Evolutionary conservation across 1,140 invertebrate species (phyloP), one percentile per base, ranked within the genome.

Genomic region (Bilobella aurantiaca): DNA sequence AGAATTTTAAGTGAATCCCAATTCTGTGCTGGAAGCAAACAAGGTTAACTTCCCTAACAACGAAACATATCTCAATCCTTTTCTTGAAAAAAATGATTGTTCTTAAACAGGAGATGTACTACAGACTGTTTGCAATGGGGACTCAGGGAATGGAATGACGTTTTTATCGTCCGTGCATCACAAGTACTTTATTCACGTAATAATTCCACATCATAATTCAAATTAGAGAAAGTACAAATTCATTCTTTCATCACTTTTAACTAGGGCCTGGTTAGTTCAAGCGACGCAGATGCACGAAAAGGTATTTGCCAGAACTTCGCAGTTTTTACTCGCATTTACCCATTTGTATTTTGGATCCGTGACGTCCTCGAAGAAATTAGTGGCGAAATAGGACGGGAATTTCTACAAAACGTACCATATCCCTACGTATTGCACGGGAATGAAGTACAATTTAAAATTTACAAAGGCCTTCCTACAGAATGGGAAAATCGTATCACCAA

Each of bases 101-200:
- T n/a, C n/a, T n/a, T n/a, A n/a, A n/a, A n/a, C n/a, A n/a, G n/a
- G n/a, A n/a, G n/a, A 46, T 18, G 12, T 30, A 5, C 46, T 31
- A 34, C 12, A 30, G 14, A 42, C 59, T 5, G 59, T 62, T 28
- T 62, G 59, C 23, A 62, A 62, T 28, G 59, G 59, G 12, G 59
- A 62, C 23, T 62, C 59, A 25, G 59, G 59, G 14, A 31, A 31
- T 28, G 59, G 32, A 8, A 23, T 62, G n/a, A 25, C 30, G 18
- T 34, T 62, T 23, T 27, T 34, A 3, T 23, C 29, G 14, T n/a
- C 59, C 16, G 37, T 37, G 12, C 58, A 29, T 12, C 3, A 59
- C 12, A 28, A 29, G 28, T 59, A 27, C 31, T 59, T 8, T 8
- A 32, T 59, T 21, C 37, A 62, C 32, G 34, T 21, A 42, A 58